These are phyloP conservation scores for Stictonetta naevosa DNA, from an alignment of 2,113 vertebrate genomes.

Conservation along the genomic window DNA sequence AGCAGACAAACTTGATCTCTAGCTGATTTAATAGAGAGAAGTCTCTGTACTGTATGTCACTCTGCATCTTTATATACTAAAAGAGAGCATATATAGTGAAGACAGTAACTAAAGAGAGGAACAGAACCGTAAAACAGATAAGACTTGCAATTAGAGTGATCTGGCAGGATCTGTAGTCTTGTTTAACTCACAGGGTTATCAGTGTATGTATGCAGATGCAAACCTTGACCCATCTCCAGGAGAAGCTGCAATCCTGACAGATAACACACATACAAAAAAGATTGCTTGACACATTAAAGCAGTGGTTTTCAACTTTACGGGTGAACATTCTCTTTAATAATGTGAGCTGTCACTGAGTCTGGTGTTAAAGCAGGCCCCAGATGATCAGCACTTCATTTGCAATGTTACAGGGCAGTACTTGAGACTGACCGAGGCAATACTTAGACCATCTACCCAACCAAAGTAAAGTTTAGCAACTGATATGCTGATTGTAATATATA, in stretches of 20 bases:
- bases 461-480: background rate
- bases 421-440: background rate
- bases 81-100: background rate
- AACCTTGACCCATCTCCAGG: conserved; percentile 52
- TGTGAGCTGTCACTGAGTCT: conserved; percentile 46
- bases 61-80: background rate
- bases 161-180: background rate
- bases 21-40: background rate
- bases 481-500: background rate
- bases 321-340: conserved; percentile 63
- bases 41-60: conserved; percentile 22
- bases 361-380: background rate
- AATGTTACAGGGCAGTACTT: background rate
- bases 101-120: background rate
- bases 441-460: background rate
- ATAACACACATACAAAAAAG: background rate
- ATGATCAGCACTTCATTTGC: conserved; percentile 30
- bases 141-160: background rate
- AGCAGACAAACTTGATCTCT: background rate
- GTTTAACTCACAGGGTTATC: background rate
- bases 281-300: conserved; percentile 32
- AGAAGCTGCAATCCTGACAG: conserved; percentile 22
- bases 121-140: conserved; percentile 15
- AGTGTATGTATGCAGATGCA: background rate
- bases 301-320: conserved; percentile 15